These are phyloP conservation scores for Antedon mediterranea DNA, from an alignment of 53 echinoderm and acorn worm genomes.

Conservation along the genomic window DNA sequence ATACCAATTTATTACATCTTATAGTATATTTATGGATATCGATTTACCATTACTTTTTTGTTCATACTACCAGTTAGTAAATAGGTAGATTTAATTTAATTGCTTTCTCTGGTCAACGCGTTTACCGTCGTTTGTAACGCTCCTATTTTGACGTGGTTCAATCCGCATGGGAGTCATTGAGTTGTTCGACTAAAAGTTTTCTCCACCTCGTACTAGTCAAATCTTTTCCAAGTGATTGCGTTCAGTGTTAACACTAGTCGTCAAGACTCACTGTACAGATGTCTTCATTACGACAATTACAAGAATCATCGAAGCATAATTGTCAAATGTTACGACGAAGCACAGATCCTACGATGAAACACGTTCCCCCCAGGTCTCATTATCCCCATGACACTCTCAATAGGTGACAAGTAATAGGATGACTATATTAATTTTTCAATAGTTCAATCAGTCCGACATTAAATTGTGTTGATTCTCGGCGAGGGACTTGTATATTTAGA, in stretches of 20 bases:
- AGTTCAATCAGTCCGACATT: background rate
- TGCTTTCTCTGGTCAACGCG: background rate
- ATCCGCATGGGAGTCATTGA: background rate
- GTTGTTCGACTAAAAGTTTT: background rate
- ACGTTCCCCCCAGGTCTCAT: background rate
- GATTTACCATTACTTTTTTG: background rate
- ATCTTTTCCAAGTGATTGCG: background rate
- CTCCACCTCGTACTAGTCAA: background rate
- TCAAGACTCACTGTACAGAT: background rate
- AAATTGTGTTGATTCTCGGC: background rate
- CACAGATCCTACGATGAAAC: background rate
- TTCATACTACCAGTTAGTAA: background rate
- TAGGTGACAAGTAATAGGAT: background rate
- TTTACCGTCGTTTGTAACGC: background rate
- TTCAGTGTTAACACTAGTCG: background rate
- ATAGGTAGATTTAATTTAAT: background rate
- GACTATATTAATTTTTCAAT: background rate
- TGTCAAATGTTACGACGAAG: background rate
- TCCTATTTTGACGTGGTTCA: background rate
- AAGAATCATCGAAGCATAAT: background rate
- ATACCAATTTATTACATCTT: too few species aligned
- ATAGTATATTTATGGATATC: background rate
- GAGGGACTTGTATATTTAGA: background rate
- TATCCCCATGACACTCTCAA: background rate
- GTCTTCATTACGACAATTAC: background rate